These are phyloP conservation scores for Mobula birostris DNA, from an alignment of 2,113 vertebrate genomes.

Conservation along the genomic window DNA sequence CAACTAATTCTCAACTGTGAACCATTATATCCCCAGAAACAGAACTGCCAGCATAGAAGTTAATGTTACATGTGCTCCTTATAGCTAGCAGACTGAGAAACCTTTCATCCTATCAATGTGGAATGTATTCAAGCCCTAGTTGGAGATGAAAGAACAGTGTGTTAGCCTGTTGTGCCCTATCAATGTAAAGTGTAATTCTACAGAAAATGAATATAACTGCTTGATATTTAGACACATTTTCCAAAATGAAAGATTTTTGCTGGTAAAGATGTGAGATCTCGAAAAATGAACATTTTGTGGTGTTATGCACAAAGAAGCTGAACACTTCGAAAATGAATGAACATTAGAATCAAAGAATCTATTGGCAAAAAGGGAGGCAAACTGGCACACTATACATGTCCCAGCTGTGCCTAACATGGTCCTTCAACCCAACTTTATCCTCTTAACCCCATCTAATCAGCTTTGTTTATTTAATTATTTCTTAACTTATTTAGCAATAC, in stretches of 20 bases:
- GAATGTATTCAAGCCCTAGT: background rate
- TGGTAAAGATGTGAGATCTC: background rate
- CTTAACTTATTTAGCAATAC: no score
- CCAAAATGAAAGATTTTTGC: background rate
- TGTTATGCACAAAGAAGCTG: background rate
- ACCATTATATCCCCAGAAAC: background rate
- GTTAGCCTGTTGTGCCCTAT: background rate
- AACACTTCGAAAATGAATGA: background rate
- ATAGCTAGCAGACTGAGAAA: background rate
- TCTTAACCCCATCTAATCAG: no score
- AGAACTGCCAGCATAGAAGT: background rate
- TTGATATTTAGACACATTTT: background rate
- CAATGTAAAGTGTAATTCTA: constrained; percentile 4
- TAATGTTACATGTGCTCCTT: background rate
- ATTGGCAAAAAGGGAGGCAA: background rate
- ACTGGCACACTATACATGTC: background rate
- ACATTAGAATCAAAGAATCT: background rate
- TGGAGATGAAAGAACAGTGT: background rate
- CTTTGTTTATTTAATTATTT: no score
- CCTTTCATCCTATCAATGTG: background rate
- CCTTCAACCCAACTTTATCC: background rate
- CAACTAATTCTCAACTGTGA: background rate
- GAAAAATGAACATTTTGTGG: background rate
- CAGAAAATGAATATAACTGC: background rate
- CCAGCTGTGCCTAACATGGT: background rate